Conservation (phyloP, 2,888 invertebrate species). For the Lacanobia wlatinum region DNA sequence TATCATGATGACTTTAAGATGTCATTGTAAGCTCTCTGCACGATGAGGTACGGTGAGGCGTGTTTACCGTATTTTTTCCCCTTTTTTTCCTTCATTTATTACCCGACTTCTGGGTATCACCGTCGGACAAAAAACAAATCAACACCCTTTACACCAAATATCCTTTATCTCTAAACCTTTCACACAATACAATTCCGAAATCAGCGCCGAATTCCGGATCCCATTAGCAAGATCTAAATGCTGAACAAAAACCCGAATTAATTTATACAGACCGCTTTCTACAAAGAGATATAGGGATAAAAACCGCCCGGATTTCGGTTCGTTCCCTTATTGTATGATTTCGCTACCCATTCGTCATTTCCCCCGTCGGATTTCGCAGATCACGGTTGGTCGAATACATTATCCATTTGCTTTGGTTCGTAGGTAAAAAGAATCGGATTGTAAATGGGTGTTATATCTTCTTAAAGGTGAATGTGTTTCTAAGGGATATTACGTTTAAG, state of each 20-base stretch:
- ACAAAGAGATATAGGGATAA: slow-evolving; percentile 65
- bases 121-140: slow-evolving; percentile 38
- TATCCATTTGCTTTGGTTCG: slow-evolving; percentile 73
- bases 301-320: slow-evolving; percentile 64
- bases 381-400: slow-evolving; percentile 78
- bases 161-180: slow-evolving; percentile 34
- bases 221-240: slow-evolving; percentile 53
- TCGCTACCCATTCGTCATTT: slow-evolving; percentile 81
- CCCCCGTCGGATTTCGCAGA: slow-evolving; percentile 70
- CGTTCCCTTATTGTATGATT: slow-evolving; percentile 82
- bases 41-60: neutral
- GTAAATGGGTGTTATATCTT: slow-evolving; percentile 59
- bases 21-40: too few relatives aligned
- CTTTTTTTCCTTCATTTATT: neutral
- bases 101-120: neutral
- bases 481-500: slow-evolving; percentile 6
- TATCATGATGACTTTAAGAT: too few relatives aligned
- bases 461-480: slow-evolving; percentile 40
- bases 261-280: slow-evolving; percentile 62
- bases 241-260: slow-evolving; percentile 68
- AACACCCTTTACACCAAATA: slow-evolving; percentile 19
- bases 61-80: too few relatives aligned
- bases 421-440: slow-evolving; percentile 72
- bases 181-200: slow-evolving; percentile 52
- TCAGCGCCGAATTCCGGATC: slow-evolving; percentile 40